phyloP scores from a whole-genome alignment of 2,888 invertebrate species.

The Oscheius onirici region DNA sequence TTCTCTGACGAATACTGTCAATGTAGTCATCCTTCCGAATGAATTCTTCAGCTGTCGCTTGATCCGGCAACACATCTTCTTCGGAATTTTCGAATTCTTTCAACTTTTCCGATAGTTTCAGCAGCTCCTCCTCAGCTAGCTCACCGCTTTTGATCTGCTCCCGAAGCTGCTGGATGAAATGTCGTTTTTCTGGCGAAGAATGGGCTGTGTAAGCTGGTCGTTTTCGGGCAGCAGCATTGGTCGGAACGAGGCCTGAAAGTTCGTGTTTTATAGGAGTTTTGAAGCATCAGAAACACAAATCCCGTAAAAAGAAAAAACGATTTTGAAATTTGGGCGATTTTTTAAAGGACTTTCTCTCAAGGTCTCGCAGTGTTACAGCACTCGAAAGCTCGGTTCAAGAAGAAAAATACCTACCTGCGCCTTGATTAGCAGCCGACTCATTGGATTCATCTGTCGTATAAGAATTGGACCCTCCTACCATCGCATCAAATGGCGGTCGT shows the following conservation, averaged over 20 bases:
- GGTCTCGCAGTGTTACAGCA: too few species aligned
- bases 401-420: background rate
- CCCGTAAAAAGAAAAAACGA: background rate
- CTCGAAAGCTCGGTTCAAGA: too few species aligned
- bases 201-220: background rate
- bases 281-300: background rate
- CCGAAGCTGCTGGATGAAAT: too few species aligned
- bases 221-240: background rate
- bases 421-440: background rate
- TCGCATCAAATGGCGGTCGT: background rate
- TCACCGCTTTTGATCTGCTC: too few species aligned
- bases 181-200: too few species aligned
- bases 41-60: too few species aligned
- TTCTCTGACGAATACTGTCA: background rate
- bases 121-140: too few species aligned
- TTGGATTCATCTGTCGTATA: background rate
- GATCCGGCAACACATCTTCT: too few species aligned
- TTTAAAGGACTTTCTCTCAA: too few species aligned
- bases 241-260: constrained; percentile 8
- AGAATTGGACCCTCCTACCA: background rate
- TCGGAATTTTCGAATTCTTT: too few species aligned
- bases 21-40: background rate
- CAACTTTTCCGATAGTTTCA: too few species aligned
- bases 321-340: too few species aligned
- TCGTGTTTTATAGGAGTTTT: background rate